Evolutionary conservation across 2,797 vertebrate genomes (phyloP).

Genomic region (Hapalemur alaotrensis): DNA sequence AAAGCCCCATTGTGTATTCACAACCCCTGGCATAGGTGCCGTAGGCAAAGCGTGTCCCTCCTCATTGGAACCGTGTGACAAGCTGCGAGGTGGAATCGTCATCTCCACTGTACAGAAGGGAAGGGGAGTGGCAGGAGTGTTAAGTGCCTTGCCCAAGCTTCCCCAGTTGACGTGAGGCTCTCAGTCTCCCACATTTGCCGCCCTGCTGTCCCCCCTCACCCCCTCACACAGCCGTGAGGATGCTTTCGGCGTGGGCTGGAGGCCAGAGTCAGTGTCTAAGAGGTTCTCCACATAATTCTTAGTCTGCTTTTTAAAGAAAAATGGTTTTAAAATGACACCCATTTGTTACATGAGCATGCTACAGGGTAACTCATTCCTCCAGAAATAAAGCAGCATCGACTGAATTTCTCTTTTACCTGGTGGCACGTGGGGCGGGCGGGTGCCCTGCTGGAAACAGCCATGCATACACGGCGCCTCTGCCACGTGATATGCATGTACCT

Average conservation of each 20-base stretch:
- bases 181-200: neutral
- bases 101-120: rapidly evolving
- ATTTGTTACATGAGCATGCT: neutral
- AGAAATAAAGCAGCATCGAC: neutral
- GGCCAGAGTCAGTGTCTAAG: neutral
- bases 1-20: rapidly evolving
- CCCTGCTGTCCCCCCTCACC: too few relatives aligned
- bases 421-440: neutral
- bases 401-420: neutral
- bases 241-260: neutral
- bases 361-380: neutral
- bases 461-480: rapidly evolving
- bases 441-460: neutral
- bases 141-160: neutral
- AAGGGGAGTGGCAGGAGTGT: rapidly evolving
- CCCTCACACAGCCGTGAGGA: neutral
- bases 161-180: neutral
- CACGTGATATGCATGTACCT: rapidly evolving
- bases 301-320: neutral
- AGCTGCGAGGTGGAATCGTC: too few relatives aligned
- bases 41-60: rapidly evolving
- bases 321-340: neutral
- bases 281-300: neutral
- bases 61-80: neutral
- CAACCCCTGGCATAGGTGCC: neutral